Percentiles rank a stretch among this genome's conserved stretches.
These are phyloP conservation scores for Tenualosa thibaudeaui DNA, from an alignment of 2,797 vertebrate species.

Conservation along the genomic window DNA sequence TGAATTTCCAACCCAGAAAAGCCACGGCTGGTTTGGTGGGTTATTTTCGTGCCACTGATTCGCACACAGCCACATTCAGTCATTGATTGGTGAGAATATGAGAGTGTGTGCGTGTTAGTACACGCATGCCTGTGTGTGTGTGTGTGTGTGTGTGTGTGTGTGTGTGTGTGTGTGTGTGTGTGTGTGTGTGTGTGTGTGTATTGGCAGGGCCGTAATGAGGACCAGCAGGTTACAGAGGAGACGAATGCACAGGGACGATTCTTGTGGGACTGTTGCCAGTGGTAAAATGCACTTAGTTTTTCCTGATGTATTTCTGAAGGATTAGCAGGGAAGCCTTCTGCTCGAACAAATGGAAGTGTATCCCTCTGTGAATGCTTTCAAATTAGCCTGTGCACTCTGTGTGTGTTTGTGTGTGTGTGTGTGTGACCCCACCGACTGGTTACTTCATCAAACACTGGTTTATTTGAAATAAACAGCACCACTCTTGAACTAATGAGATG, in stretches of 20 bases:
- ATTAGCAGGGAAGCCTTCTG: conserved; percentile 74
- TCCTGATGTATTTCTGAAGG: conserved; percentile 58
- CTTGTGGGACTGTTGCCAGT: conserved; percentile 2
- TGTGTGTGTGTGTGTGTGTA: conserved; percentile 26
- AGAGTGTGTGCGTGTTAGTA: conserved; percentile 21
- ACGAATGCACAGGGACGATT: background rate
- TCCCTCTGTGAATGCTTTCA: conserved; percentile 56
- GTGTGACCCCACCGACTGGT: conserved; percentile 1
- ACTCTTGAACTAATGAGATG: conserved; percentile 5
- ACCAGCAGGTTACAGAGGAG: conserved; percentile 1
- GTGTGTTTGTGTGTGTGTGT: conserved; percentile 35
- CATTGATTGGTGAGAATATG: conserved; percentile 13
- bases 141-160: background rate
- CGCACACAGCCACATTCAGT: background rate
- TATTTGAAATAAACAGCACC: conserved; percentile 21
- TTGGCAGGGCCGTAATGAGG: background rate
- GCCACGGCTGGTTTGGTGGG: conserved; percentile 3
- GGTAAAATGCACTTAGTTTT: conserved; percentile 40
- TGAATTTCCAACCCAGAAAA: conserved; percentile 3
- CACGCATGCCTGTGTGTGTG: background rate
- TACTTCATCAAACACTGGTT: conserved; percentile 38
- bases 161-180: conserved; percentile 26
- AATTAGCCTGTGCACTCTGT: conserved; percentile 42
- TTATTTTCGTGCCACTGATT: conserved; percentile 6
- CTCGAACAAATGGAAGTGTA: conserved; percentile 74